Evolutionary conservation across 2,113 vertebrate genomes (phyloP).

Genomic region (Ochotona curzoniae): DNA sequence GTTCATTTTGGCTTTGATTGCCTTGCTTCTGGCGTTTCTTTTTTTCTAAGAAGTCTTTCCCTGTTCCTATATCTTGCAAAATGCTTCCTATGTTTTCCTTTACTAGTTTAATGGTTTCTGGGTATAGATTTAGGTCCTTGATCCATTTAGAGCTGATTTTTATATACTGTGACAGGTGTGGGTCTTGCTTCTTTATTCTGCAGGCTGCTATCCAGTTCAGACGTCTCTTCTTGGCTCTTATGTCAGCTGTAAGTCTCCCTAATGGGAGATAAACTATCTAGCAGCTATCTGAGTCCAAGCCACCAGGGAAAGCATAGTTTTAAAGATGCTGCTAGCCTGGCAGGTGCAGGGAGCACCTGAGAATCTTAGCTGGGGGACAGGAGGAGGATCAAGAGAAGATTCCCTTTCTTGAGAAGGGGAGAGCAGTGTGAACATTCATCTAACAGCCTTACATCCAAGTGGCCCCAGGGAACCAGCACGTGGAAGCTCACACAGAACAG

Average conservation of each 20-base stretch:
- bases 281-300: slow-evolving; percentile 56
- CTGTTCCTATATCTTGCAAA: no score
- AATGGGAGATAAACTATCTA: slow-evolving; percentile 51
- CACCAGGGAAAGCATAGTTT: slow-evolving; percentile 67
- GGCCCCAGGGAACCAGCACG: background rate
- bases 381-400: background rate
- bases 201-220: no score
- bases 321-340: slow-evolving; percentile 40
- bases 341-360: background rate
- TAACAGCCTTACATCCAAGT: background rate
- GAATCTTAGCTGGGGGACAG: background rate
- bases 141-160: no score
- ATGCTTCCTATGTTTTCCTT: no score
- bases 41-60: no score
- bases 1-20: no score
- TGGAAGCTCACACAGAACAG: no score
- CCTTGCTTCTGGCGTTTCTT: no score
- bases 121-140: no score
- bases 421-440: background rate
- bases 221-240: slow-evolving; percentile 41
- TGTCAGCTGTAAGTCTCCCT: slow-evolving; percentile 51
- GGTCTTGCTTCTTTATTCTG: no score
- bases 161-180: no score
- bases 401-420: background rate
- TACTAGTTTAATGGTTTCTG: no score